These are phyloP conservation scores for Melinopterus prodromus DNA, from an alignment of 2,888 invertebrate genomes.

Conservation along the genomic window DNA sequence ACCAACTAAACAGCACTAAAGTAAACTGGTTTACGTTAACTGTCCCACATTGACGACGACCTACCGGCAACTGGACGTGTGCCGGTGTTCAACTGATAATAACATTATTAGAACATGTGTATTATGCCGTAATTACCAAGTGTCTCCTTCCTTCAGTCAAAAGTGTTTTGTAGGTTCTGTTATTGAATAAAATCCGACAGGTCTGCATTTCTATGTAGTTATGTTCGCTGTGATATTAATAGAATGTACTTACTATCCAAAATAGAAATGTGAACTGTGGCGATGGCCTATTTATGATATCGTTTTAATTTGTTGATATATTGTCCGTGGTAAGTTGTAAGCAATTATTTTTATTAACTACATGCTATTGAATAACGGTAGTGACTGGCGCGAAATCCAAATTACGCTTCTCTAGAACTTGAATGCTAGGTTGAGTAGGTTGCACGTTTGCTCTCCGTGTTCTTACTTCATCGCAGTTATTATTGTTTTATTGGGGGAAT, in stretches of 20 bases:
- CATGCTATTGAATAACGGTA: no score
- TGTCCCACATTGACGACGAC: neutral
- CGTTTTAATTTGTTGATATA: neutral
- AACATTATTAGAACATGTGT: neutral
- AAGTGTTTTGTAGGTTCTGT: neutral
- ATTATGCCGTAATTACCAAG: neutral
- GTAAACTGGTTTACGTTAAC: neutral
- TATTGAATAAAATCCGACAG: neutral
- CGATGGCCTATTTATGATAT: neutral
- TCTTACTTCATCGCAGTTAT: no score
- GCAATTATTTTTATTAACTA: neutral
- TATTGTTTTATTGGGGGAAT: no score
- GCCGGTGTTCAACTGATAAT: neutral
- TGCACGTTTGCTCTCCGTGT: no score
- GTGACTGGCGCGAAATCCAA: no score
- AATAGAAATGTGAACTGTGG: neutral
- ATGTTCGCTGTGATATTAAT: neutral
- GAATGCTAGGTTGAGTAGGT: no score
- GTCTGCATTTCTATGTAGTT: neutral
- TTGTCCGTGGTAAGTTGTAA: neutral
- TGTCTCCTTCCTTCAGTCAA: neutral
- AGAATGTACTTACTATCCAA: neutral
- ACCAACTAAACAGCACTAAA: neutral
- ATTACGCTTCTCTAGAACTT: no score
- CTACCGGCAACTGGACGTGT: neutral